phyloP scores from a whole-genome alignment of 2,888 invertebrate species.

The Plagodis dolabraria region DNA sequence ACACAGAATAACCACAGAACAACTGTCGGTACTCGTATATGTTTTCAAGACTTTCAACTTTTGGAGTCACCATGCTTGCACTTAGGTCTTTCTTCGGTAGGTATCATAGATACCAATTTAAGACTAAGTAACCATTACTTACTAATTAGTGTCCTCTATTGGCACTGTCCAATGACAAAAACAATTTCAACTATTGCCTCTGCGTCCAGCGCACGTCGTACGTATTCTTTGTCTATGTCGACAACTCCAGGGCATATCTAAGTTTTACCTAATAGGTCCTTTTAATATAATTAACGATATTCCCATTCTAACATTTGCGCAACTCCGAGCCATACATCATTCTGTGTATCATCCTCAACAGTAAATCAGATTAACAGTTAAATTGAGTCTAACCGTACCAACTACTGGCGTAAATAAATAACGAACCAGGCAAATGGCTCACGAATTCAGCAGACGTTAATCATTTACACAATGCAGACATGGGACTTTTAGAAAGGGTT shows the following conservation, averaged over 20 bases:
- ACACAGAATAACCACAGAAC: no score
- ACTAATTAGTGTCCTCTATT: no score
- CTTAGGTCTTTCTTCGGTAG: no score
- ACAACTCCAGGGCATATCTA: background rate
- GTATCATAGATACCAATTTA: no score
- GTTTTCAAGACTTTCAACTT: no score
- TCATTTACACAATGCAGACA: slow-evolving; percentile 61
- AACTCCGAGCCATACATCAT: slow-evolving; percentile 34
- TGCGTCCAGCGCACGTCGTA: no score
- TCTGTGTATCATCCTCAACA: slow-evolving; percentile 38
- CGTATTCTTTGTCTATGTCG: background rate
- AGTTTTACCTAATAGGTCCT: background rate
- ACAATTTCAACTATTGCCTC: no score
- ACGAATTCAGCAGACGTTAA: slow-evolving; percentile 62
- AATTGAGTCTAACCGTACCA: slow-evolving; percentile 67
- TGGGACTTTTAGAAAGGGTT: slow-evolving; percentile 24
- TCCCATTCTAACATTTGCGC: slow-evolving; percentile 23
- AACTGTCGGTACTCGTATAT: no score
- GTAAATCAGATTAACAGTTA: slow-evolving; percentile 74
- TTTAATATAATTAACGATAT: slow-evolving; percentile 22
- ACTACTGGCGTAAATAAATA: slow-evolving; percentile 72
- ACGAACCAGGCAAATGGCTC: slow-evolving; percentile 71
- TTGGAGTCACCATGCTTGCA: no score
- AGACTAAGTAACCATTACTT: no score
- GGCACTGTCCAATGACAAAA: no score